Evolutionary conservation across 2,797 vertebrate genomes (phyloP).

Genomic region (Dallia pectoralis): DNA sequence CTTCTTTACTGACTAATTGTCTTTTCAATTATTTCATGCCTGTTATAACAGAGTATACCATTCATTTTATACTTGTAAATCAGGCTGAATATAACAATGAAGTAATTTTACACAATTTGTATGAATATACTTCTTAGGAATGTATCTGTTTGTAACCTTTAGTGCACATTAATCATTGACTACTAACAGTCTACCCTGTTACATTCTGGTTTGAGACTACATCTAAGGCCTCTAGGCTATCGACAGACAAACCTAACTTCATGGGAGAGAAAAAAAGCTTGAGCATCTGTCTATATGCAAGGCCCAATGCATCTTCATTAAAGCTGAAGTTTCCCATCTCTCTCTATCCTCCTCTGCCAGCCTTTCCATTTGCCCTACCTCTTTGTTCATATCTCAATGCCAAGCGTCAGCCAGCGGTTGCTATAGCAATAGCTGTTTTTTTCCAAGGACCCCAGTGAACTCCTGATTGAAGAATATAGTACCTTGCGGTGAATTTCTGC

Average conservation of each 20-base stretch:
- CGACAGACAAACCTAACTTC: background rate
- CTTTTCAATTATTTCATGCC: background rate
- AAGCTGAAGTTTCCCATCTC: constrained; percentile 52
- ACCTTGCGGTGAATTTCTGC: constrained; percentile 62
- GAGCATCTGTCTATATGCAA: constrained; percentile 7
- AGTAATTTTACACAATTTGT: background rate
- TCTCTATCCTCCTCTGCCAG: constrained; percentile 51
- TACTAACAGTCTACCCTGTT: background rate
- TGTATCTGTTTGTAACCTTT: background rate
- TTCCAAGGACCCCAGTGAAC: constrained; percentile 78
- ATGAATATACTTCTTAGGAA: background rate
- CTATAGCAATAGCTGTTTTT: constrained; percentile 85
- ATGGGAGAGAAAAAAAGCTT: constrained; percentile 14
- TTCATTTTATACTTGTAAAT: background rate
- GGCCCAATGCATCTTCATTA: constrained; percentile 59
- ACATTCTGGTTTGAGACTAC: background rate
- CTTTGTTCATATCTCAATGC: constrained; percentile 74
- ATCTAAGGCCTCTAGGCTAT: background rate
- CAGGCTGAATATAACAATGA: background rate
- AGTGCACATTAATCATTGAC: background rate
- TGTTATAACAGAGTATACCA: background rate
- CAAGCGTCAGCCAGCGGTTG: constrained; percentile 77
- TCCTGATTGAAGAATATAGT: constrained; percentile 73
- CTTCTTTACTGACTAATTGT: background rate
- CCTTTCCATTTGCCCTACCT: constrained; percentile 68